These are phyloP conservation scores for Acanthaster planci DNA, from an alignment of 35 echinoderm and acorn worm genomes.

Conservation along the genomic window DNA sequence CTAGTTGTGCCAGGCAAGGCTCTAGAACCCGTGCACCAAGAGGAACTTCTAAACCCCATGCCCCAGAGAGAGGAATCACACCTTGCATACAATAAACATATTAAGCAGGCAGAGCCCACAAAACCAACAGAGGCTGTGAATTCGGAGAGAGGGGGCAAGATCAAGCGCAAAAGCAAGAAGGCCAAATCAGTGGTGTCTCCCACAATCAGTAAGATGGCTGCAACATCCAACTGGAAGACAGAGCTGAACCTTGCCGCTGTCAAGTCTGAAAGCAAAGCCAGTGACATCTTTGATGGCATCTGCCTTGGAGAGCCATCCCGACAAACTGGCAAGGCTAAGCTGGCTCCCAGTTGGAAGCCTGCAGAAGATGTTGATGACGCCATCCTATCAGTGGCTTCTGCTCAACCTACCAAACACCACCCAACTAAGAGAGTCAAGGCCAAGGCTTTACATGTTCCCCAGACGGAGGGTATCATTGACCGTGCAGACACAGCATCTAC, in stretches of 20 bases:
- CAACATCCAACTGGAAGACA: background rate
- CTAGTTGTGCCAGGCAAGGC: no score
- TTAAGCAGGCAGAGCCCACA: no score
- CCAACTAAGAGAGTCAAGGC: background rate
- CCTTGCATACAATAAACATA: no score
- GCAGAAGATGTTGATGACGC: no score
- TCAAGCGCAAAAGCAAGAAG: conserved; percentile 4
- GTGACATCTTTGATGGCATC: background rate
- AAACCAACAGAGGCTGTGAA: no score
- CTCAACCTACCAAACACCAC: background rate
- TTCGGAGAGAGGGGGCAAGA: background rate
- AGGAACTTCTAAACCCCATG: no score
- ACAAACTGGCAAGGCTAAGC: background rate
- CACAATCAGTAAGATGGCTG: background rate
- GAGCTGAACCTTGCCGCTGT: background rate
- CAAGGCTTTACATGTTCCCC: no score
- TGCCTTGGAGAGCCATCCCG: background rate
- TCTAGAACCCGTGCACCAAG: no score
- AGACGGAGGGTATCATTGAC: no score
- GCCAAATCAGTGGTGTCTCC: background rate
- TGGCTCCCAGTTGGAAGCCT: background rate
- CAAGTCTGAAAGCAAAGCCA: background rate
- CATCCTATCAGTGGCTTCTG: no score
- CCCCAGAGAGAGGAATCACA: no score
- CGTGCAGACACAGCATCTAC: no score